A percentile compares a stretch with the other conserved stretches of the same genome.
Evolutionary conservation across 2,113 vertebrate species (phyloP).

Genomic region (Salvator merianae): DNA sequence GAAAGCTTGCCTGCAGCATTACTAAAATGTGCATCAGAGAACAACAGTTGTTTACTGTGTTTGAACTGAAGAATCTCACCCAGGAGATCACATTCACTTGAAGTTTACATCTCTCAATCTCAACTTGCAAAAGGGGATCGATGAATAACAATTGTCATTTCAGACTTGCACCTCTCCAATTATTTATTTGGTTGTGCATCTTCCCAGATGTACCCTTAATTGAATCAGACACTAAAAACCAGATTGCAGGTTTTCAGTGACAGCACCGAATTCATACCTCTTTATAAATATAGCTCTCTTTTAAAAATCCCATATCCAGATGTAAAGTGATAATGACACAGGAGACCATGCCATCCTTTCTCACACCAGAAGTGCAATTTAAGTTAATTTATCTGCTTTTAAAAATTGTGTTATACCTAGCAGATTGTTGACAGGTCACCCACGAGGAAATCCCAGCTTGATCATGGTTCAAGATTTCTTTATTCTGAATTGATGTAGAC

Average conservation of each 20-base stretch:
- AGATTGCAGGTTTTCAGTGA: conserved; percentile 80
- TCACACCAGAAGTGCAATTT: conserved; percentile 41
- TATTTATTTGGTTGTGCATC: conserved; percentile 84
- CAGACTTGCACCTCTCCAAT: conserved; percentile 78
- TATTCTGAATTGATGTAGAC: conserved; percentile 52
- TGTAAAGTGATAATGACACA: conserved; percentile 62
- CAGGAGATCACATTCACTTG: conserved; percentile 82
- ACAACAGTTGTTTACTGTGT: conserved; percentile 91
- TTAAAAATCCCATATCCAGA: conserved; percentile 46
- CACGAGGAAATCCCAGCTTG: conserved; percentile 48
- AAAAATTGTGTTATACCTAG: conserved; percentile 46
- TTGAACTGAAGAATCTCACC: conserved; percentile 87
- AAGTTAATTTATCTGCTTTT: conserved; percentile 56
- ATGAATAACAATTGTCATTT: conserved; percentile 87
- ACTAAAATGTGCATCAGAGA: conserved; percentile 91
- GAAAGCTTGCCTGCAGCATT: conserved; percentile 89
- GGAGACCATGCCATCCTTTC: conserved; percentile 29
- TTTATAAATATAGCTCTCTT: conserved; percentile 57
- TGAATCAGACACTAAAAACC: conserved; percentile 85
- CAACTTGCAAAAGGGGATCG: conserved; percentile 79
- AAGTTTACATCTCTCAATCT: conserved; percentile 83
- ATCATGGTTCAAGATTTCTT: conserved; percentile 55
- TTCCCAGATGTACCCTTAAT: conserved; percentile 83
- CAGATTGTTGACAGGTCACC: conserved; percentile 61
- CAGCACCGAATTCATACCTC: conserved; percentile 75